Evolutionary conservation across 2,797 vertebrate species (phyloP).

Genomic region (Fistularia tabacaria): DNA sequence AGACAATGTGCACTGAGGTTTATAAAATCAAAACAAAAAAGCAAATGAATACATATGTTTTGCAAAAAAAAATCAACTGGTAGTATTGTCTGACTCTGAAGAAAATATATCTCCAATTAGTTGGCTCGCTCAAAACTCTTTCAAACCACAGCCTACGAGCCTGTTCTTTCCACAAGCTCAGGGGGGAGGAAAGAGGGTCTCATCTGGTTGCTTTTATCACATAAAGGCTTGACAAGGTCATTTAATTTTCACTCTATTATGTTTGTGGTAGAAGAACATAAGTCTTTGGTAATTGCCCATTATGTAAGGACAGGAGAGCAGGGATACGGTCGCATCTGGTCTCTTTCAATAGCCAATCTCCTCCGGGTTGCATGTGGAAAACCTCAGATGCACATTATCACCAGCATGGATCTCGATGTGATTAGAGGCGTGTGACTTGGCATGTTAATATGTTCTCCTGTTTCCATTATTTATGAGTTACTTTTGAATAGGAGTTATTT

Average conservation of each 20-base stretch:
- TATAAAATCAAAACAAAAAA: too few species aligned
- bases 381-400: conserved; percentile 18
- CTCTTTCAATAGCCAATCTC: conserved; percentile 44
- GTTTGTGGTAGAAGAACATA: conserved; percentile 52
- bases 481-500: conserved; percentile 54
- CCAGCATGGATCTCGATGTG: conserved; percentile 23
- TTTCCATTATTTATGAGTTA: conserved; percentile 66
- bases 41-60: too few species aligned
- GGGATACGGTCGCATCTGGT: conserved; percentile 55
- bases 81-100: too few species aligned
- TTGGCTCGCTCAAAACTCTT: too few species aligned
- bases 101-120: too few species aligned
- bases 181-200: conserved; percentile 30
- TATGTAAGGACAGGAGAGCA: conserved; percentile 29
- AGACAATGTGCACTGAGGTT: too few species aligned
- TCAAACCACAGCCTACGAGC: background rate
- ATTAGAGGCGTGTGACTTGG: conserved; percentile 68
- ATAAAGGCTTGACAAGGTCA: conserved; percentile 36
- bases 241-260: conserved; percentile 59
- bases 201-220: conserved; percentile 52
- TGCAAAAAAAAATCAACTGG: too few species aligned
- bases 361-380: conserved; percentile 29
- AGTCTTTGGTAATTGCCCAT: conserved; percentile 62
- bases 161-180: conserved; percentile 6
- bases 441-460: conserved; percentile 50